Evolutionary conservation across 1,140 invertebrate species (phyloP), one percentile per base, ranked within the genome.

Genomic region (Calycopis cecrops): DNA sequence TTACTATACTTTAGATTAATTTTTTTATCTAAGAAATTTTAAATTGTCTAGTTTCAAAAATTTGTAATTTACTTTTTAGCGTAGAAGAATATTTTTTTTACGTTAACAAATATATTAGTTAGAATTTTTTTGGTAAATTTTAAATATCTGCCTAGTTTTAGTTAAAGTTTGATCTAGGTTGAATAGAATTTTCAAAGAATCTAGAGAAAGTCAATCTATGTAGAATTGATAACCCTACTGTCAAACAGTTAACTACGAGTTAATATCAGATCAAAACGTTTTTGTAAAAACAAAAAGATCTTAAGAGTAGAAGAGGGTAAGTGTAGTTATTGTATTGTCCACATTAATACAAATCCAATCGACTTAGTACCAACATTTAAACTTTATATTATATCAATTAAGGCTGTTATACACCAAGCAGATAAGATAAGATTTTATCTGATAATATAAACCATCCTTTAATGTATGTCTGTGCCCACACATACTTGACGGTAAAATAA

Each of bases 71-170:
- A 65, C n/a, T 28, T 28, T 76, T 73, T 76, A 86, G 73, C 75
- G 70, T 86, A 84, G 80, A 86, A 86, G 83, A 86, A 86, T 84
- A 86, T 63, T 82, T 78, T n/a, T n/a, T 80, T 76, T 76, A 44
- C 40, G 63, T 78, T 76, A 82, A 81, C 69, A 82, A 78, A 78
- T 79, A 69, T 75, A 73, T 62, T 59, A 79, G 40, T 44, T 44
- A 44, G 40, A 9, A 44, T 44, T 37, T n/a, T n/a, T 28, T 44
- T 53, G 33, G 40, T 53, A 53, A 53, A 50, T 50, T 50, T n/a
- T 50, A 50, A 47, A 42, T 44, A 53, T 53, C 52, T 53, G 57
- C 59, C 76, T 80, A 82, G 64, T 51, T 69, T 62, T 73, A 74
- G 69, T 61, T 74, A 72, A 76, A 76, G 65, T 75, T 76, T 71